Conservation (phyloP, 2,113 vertebrate species). For the Alethe castanea region DNA sequence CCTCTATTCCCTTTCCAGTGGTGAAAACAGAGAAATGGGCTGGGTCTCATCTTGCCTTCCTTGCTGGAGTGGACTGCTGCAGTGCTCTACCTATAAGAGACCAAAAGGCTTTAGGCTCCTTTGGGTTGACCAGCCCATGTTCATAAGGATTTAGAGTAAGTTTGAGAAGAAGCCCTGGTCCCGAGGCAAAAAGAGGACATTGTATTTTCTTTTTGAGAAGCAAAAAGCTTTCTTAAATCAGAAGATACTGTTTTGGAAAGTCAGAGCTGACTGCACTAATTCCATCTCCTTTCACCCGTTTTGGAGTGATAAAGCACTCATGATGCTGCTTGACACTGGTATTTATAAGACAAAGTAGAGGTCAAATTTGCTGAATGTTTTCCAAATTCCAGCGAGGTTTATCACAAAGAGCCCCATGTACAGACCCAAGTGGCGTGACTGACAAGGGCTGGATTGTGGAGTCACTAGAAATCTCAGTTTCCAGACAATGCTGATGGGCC, state of each 20-base stretch:
- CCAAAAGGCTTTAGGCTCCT: not conserved
- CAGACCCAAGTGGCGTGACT: not conserved
- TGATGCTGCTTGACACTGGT: slow-evolving; percentile 53
- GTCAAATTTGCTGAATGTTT: slow-evolving; percentile 61
- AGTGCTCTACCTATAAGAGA: not conserved
- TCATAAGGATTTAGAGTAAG: not conserved
- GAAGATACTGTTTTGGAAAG: slow-evolving; percentile 41
- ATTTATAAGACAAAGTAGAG: slow-evolving; percentile 68
- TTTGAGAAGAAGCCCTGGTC: not conserved
- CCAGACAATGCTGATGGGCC: not conserved
- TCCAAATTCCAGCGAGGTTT: slow-evolving; percentile 66
- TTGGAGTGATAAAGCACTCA: slow-evolving; percentile 24
- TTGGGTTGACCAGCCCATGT: not conserved
- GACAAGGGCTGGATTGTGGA: slow-evolving; percentile 38
- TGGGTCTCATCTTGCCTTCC: not conserved
- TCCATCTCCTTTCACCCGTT: slow-evolving; percentile 26
- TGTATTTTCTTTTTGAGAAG: not conserved
- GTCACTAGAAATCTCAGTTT: slow-evolving; percentile 21
- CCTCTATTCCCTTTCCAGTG: not conserved
- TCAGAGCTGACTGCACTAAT: slow-evolving; percentile 33
- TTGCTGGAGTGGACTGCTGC: not conserved
- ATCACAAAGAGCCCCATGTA: slow-evolving; percentile 61
- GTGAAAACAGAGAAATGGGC: not conserved
- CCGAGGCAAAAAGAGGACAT: not conserved
- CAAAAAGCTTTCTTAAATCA: slow-evolving; percentile 19